phyloP scores from a whole-genome alignment of 2,888 invertebrate genomes.

The Spisula subtruncata region DNA sequence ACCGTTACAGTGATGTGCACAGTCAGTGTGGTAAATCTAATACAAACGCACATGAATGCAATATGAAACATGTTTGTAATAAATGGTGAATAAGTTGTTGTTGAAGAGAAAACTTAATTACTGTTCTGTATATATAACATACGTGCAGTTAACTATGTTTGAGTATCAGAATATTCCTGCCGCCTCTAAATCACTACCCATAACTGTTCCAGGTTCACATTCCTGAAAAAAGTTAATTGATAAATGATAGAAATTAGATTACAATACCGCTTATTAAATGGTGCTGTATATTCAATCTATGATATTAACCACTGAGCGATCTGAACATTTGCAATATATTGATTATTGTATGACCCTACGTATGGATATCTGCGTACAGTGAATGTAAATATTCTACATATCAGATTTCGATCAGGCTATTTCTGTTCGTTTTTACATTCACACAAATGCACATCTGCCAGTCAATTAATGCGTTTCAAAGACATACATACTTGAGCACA shows the following conservation, averaged over 20 bases:
- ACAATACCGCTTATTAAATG: slow-evolving; percentile 11
- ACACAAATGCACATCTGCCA: too few species aligned
- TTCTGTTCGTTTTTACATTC: too few species aligned
- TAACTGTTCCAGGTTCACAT: neutral
- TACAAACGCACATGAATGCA: too few species aligned
- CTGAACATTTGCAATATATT: slow-evolving; percentile 18
- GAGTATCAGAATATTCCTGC: neutral
- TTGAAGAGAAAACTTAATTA: too few species aligned
- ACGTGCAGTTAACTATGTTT: too few species aligned
- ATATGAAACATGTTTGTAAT: too few species aligned
- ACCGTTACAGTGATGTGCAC: too few species aligned
- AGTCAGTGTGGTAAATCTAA: too few species aligned
- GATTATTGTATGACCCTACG: neutral
- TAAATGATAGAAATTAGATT: slow-evolving; percentile 7
- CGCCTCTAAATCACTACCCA: neutral
- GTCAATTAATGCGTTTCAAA: too few species aligned
- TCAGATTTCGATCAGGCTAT: neutral
- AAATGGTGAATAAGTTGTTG: too few species aligned
- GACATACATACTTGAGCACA: too few species aligned
- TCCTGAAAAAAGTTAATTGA: slow-evolving; percentile 11
- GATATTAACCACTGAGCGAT: neutral
- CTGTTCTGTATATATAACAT: too few species aligned
- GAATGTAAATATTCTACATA: neutral
- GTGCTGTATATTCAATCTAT: neutral
- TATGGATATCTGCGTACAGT: neutral